phyloP scores from a whole-genome alignment of 1,140 invertebrate species.

The Batillaria attramentaria region DNA sequence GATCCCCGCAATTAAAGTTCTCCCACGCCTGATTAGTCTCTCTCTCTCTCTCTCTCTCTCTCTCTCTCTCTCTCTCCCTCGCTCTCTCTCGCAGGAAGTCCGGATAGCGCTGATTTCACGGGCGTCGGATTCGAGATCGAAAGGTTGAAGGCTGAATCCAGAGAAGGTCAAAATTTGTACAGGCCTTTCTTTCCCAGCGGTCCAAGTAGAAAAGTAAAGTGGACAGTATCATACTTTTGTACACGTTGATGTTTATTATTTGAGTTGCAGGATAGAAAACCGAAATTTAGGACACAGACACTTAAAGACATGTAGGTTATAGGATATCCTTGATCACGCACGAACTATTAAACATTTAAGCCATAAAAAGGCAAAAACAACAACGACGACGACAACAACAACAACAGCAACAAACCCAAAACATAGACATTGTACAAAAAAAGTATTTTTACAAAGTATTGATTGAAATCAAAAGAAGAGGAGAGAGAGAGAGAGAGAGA shows the following conservation, averaged over 20 bases:
- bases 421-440: neutral
- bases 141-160: too few relatives aligned
- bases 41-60: constrained; percentile 28
- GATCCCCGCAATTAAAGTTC: too few relatives aligned
- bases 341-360: neutral
- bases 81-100: neutral
- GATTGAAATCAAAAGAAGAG: neutral
- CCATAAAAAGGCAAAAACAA: too few relatives aligned
- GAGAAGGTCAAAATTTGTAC: constrained; percentile 5
- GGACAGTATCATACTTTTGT: neutral
- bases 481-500: constrained; percentile 1
- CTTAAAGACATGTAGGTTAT: neutral
- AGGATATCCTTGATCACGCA: neutral
- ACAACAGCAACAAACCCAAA: too few relatives aligned
- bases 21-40: too few relatives aligned
- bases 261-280: too few relatives aligned
- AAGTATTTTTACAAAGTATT: neutral
- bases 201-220: neutral
- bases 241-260: neutral
- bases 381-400: too few relatives aligned
- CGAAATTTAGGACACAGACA: neutral
- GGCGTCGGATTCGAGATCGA: too few relatives aligned
- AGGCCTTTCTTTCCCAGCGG: neutral
- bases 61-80: constrained; percentile 27
- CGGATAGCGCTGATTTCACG: neutral